Evolutionary conservation across 2,797 vertebrate genomes (phyloP).

Genomic region (Molossus molossus): DNA sequence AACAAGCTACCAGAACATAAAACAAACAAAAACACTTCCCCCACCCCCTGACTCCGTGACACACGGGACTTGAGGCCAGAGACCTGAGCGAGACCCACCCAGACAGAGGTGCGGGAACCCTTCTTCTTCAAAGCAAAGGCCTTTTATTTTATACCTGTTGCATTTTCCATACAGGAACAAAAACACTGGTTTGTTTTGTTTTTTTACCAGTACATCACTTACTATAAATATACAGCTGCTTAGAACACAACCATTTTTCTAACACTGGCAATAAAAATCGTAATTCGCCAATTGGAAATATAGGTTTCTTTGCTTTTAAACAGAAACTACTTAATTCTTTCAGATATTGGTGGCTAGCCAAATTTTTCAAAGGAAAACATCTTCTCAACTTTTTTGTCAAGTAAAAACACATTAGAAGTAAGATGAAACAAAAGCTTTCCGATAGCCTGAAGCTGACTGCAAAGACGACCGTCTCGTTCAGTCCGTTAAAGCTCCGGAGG

Average conservation of each 20-base stretch:
- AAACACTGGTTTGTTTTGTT: background rate
- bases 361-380: slow-evolving; percentile 14
- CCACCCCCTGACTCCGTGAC: background rate
- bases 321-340: slow-evolving; percentile 1
- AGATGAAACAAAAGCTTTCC: background rate
- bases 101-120: background rate
- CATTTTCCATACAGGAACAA: background rate
- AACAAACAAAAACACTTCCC: background rate
- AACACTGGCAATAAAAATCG: slow-evolving; percentile 2
- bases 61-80: background rate
- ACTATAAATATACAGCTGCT: background rate
- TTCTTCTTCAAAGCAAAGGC: background rate
- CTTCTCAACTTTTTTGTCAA: background rate
- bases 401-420: slow-evolving; percentile 35
- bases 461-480: background rate
- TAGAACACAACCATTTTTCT: slow-evolving; percentile 10
- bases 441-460: background rate
- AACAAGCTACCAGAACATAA: background rate
- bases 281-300: background rate
- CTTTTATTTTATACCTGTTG: background rate
- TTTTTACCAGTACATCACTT: background rate
- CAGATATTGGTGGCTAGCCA: background rate
- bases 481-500: background rate
- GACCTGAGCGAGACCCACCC: background rate
- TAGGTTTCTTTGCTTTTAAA: background rate